Percentiles rank a stretch among this genome's conserved stretches.
Conservation (phyloP, 1,140 invertebrate genomes). For the Drosophila mauritiana region DNA sequence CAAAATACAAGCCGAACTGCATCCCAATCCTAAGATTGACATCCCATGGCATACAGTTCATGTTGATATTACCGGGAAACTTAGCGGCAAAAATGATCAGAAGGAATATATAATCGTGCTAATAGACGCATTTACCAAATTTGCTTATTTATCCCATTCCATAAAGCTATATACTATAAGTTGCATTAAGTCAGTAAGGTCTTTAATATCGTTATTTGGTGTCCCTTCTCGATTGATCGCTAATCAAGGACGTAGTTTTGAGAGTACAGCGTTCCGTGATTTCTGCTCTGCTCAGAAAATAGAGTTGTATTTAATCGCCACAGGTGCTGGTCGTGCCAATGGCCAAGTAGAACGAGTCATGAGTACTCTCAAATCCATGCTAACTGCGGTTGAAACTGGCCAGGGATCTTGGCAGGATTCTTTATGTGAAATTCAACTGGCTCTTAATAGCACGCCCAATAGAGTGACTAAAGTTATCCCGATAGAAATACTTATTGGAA, state of each 20-base stretch:
- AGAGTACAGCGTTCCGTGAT: background rate
- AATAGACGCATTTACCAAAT: too few species aligned
- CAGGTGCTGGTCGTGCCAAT: constrained; percentile 1
- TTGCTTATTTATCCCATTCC: too few species aligned
- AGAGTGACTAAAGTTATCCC: background rate
- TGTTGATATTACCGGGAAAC: too few species aligned
- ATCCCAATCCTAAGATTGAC: too few species aligned
- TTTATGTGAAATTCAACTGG: background rate
- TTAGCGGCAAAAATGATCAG: too few species aligned
- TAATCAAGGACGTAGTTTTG: constrained; percentile 3
- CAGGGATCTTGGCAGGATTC: constrained; percentile 8
- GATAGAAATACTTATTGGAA: constrained; percentile 6
- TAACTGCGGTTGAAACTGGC: constrained; percentile 29
- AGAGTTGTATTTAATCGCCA: constrained; percentile 6
- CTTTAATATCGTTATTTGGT: constrained; percentile 9
- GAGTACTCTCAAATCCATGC: constrained; percentile 49
- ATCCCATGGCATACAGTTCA: too few species aligned
- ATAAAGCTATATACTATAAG: background rate
- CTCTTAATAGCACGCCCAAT: background rate
- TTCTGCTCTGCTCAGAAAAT: constrained; percentile 9
- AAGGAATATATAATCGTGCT: too few species aligned
- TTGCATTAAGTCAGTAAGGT: constrained; percentile 5
- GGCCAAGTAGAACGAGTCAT: constrained; percentile 7
- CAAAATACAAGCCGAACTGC: too few species aligned
- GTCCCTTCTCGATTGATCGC: background rate